These are phyloP conservation scores for Dicrostonyx torquatus DNA, from an alignment of 2,797 vertebrate genomes.

Conservation along the genomic window DNA sequence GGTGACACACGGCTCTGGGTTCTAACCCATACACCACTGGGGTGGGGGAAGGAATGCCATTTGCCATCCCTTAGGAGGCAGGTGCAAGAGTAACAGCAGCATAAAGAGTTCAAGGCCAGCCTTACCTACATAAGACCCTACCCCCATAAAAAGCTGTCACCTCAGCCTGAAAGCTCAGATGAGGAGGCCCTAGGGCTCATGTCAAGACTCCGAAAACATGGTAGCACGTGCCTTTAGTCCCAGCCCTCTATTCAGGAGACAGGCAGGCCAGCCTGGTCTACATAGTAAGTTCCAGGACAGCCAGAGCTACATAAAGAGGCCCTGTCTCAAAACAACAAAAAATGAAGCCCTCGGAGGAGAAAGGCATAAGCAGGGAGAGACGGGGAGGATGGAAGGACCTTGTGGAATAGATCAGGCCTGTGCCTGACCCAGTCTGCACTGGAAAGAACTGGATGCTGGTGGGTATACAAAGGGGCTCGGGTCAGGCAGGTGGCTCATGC, in stretches of 20 bases:
- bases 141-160: background rate
- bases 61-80: background rate
- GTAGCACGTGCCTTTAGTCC: background rate
- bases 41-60: background rate
- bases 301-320: background rate
- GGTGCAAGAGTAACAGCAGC: background rate
- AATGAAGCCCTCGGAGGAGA: background rate
- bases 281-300: background rate
- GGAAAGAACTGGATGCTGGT: background rate
- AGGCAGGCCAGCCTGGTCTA: background rate
- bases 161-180: background rate
- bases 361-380: background rate
- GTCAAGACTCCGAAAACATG: background rate
- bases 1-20: background rate
- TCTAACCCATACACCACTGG: background rate
- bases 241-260: background rate
- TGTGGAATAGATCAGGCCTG: background rate
- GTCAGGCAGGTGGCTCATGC: background rate
- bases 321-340: background rate
- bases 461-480: background rate
- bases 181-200: background rate
- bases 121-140: background rate
- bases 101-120: background rate
- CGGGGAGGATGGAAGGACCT: background rate
- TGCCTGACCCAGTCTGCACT: background rate